Conservation (phyloP, 2,888 invertebrate species). For the Drosophila imparisetae region DNA sequence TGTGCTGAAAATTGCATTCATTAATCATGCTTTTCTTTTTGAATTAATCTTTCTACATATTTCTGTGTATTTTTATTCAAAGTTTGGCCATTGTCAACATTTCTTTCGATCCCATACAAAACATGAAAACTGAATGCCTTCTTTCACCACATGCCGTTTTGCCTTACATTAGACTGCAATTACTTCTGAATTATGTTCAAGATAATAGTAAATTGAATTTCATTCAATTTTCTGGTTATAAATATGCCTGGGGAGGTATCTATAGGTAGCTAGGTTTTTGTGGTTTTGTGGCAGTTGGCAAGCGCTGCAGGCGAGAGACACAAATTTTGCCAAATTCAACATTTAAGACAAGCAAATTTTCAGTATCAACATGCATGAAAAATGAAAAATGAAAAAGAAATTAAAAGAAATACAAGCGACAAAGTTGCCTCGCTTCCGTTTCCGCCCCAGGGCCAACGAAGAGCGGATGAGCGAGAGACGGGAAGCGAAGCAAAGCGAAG, state of each 20-base stretch:
- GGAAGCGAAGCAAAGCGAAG: background rate
- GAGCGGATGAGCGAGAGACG: background rate
- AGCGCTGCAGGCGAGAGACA: constrained; percentile 32
- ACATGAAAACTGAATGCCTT: background rate
- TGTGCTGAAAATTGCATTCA: background rate
- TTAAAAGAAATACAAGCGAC: constrained; percentile 37
- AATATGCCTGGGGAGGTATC: background rate
- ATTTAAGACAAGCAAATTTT: constrained; percentile 40
- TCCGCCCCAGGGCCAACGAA: constrained; percentile 25
- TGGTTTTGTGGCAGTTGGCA: constrained; percentile 30
- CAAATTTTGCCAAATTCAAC: constrained; percentile 42
- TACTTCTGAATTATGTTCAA: background rate
- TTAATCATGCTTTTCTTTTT: background rate
- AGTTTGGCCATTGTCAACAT: background rate
- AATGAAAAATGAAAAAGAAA: constrained; percentile 13
- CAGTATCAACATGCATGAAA: constrained; percentile 39
- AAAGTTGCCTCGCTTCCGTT: constrained; percentile 59
- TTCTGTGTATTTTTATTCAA: background rate
- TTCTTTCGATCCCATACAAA: background rate
- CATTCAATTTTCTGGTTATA: background rate
- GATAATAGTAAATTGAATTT: background rate
- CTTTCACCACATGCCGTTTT: background rate
- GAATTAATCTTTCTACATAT: background rate
- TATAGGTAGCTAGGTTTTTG: background rate
- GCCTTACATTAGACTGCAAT: background rate